These are phyloP conservation scores for Euura lappo DNA, from an alignment of 1,140 invertebrate species.

Conservation along the genomic window DNA sequence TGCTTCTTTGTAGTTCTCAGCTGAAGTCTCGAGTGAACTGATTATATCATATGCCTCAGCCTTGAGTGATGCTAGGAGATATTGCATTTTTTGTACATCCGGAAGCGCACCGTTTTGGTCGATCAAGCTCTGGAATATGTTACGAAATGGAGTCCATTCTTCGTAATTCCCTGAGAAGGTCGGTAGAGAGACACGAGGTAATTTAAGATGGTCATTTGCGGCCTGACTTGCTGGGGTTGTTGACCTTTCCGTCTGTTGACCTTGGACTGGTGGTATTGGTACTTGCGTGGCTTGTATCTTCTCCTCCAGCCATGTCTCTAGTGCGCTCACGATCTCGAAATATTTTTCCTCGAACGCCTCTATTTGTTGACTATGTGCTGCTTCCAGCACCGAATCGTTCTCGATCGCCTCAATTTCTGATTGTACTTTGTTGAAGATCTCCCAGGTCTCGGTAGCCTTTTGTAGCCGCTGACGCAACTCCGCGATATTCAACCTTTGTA, in stretches of 20 bases:
- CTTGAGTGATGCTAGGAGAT: constrained; percentile 19
- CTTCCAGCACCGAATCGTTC: not conserved
- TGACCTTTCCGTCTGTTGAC: not conserved
- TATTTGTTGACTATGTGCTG: not conserved
- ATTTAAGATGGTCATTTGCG: constrained; percentile 12
- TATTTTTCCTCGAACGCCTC: constrained; percentile 1
- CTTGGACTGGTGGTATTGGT: not conserved
- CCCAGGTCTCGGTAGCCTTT: constrained; percentile 4
- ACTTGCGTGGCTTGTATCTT: not conserved
- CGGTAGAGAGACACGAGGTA: constrained; percentile 28
- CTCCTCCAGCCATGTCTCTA: constrained; percentile 15
- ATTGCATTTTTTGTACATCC: constrained; percentile 25
- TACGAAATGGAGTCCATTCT: constrained; percentile 29
- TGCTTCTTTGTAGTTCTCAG: constrained; percentile 29
- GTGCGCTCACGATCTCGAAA: not conserved
- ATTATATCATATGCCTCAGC: constrained; percentile 27
- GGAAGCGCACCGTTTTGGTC: constrained; percentile 20
- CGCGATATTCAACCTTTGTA: not conserved
- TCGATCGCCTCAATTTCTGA: constrained; percentile 10
- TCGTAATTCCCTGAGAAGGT: constrained; percentile 27
- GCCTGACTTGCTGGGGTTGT: not conserved
- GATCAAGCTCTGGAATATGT: constrained; percentile 26
- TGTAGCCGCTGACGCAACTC: constrained; percentile 12
- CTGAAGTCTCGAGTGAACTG: constrained; percentile 25
- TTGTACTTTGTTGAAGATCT: constrained; percentile 10